Percentiles rank a stretch among this genome's conserved stretches.
phyloP scores from a whole-genome alignment of 2,113 vertebrate species.

The Oncorhynchus gorbuscha region DNA sequence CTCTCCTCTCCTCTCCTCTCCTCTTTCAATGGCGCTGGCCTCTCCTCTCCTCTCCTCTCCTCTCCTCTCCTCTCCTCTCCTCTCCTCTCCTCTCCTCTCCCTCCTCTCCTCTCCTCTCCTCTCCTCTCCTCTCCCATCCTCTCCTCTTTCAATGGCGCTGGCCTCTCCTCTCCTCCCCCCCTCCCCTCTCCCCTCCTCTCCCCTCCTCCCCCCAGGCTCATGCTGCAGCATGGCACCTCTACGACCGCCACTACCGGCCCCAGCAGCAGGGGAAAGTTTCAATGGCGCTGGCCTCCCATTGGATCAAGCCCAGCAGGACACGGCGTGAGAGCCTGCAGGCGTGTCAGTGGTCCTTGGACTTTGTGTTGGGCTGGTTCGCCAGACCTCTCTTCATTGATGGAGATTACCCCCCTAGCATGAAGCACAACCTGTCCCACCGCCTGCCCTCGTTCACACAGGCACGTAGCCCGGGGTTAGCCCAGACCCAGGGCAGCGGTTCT shows the following conservation, averaged over 20 bases:
- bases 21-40: no score
- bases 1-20: accelerated
- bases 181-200: neutral
- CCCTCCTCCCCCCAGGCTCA: conserved; percentile 79
- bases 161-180: neutral
- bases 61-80: neutral
- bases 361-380: conserved; percentile 96
- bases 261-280: conserved; percentile 85
- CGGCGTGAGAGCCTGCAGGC: conserved; percentile 76
- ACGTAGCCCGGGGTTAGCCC: no score
- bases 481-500: no score
- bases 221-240: conserved; percentile 90
- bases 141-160: no score
- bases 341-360: conserved; percentile 93
- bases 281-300: conserved; percentile 93
- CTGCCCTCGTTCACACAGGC: conserved; percentile 81
- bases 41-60: no score
- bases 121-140: no score
- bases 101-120: no score
- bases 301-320: conserved; percentile 85
- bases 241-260: conserved; percentile 83
- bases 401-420: conserved; percentile 93
- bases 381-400: conserved; percentile 91
- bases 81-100: neutral
- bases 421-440: conserved; percentile 77